These are phyloP conservation scores for Magallana ariakensis DNA, from an alignment of 1,140 invertebrate genomes.

Conservation along the genomic window DNA sequence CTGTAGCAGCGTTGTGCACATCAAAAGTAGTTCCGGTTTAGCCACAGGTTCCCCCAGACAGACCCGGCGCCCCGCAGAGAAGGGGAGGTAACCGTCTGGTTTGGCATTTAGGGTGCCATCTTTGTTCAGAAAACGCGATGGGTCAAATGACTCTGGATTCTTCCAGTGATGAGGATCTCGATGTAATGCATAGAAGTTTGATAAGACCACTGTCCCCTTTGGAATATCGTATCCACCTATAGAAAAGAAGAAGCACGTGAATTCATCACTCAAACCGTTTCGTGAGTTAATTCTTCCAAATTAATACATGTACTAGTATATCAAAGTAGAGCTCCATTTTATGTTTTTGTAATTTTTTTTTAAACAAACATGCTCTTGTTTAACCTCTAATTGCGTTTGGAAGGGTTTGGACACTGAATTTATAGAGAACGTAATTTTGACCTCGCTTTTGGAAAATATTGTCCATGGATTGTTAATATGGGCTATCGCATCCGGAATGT, in stretches of 20 bases:
- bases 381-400: no score
- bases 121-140: conserved; percentile 82
- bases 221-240: conserved; percentile 82
- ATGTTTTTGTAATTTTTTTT: no score
- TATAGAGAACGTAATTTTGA: no score
- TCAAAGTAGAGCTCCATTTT: no score
- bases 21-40: conserved; percentile 48
- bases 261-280: no score
- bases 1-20: conserved; percentile 52
- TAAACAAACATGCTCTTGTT: no score
- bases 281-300: no score
- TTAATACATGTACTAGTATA: no score
- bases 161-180: conserved; percentile 86
- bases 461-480: no score
- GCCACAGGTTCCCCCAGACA: conserved; percentile 56
- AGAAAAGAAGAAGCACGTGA: neutral
- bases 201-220: conserved; percentile 89
- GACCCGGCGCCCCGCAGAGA: conserved; percentile 44
- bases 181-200: conserved; percentile 88
- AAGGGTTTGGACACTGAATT: no score
- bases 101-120: conserved; percentile 63
- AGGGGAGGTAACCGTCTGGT: conserved; percentile 42
- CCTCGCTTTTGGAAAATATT: no score
- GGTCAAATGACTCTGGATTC: conserved; percentile 87
- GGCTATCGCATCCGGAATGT: no score